These are phyloP conservation scores for Channa striata DNA, from an alignment of 2,797 vertebrate genomes.

Conservation along the genomic window DNA sequence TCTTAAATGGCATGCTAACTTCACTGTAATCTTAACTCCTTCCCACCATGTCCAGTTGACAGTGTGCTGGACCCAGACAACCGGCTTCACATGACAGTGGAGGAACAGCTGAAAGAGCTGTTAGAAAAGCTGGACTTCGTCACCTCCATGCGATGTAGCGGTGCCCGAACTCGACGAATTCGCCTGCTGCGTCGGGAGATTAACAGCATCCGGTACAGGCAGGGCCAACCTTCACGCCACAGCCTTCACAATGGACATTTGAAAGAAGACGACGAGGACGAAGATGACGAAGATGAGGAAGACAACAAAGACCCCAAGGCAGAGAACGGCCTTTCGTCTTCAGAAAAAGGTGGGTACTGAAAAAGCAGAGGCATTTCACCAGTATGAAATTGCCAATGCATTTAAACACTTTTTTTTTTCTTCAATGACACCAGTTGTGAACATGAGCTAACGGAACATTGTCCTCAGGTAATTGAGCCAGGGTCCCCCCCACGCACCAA, in stretches of 20 bases:
- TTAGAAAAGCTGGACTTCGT: conserved; percentile 95
- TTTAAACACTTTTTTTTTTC: conserved; percentile 60
- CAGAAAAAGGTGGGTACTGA: conserved; percentile 82
- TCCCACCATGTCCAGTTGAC: conserved; percentile 87
- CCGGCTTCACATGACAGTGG: conserved; percentile 91
- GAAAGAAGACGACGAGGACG: conserved; percentile 69
- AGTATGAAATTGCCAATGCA: conserved; percentile 59
- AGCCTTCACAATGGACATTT: conserved; percentile 83
- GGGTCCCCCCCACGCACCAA: conserved; percentile 85
- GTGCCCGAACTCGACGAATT: conserved; percentile 91
- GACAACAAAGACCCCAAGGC: conserved; percentile 77
- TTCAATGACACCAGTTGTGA: conserved; percentile 78
- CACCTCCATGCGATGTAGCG: conserved; percentile 91
- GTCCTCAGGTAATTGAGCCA: conserved; percentile 87
- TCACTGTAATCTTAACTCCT: neutral
- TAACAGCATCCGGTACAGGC: conserved; percentile 89
- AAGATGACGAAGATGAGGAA: conserved; percentile 50
- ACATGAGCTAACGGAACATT: conserved; percentile 84
- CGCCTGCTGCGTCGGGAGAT: conserved; percentile 94
- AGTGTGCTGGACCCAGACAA: conserved; percentile 92
- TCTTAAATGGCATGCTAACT: neutral
- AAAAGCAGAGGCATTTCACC: conserved; percentile 1
- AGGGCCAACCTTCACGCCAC: conserved; percentile 87
- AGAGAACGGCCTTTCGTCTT: conserved; percentile 68
- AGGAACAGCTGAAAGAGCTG: conserved; percentile 94